phyloP scores from a whole-genome alignment of 2,888 invertebrate species.

The Cephus sareptanus region DNA sequence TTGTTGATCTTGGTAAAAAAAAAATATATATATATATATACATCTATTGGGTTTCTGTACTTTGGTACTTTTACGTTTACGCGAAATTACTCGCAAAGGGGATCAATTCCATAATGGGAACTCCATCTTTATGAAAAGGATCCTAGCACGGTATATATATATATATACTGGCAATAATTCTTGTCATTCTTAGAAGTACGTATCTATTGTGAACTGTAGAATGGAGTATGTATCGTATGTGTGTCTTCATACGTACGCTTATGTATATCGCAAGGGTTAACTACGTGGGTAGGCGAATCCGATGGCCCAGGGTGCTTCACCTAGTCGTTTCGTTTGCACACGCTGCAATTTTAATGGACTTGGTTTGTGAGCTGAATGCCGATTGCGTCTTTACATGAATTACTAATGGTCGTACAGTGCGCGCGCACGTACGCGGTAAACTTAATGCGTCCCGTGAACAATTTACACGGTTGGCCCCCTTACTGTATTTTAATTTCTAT shows the following conservation, averaged over 20 bases:
- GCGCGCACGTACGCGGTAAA: slow-evolving; percentile 6
- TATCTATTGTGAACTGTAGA: background rate
- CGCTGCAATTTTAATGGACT: slow-evolving; percentile 4
- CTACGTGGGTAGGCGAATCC: slow-evolving; percentile 13
- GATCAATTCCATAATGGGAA: background rate
- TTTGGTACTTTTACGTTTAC: too few relatives aligned
- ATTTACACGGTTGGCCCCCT: background rate
- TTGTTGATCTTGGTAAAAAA: background rate
- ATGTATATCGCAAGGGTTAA: background rate
- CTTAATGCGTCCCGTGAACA: background rate
- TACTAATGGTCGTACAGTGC: slow-evolving; percentile 20
- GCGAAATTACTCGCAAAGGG: background rate
- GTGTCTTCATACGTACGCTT: background rate
- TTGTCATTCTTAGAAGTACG: background rate
- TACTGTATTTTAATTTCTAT: background rate
- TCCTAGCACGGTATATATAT: background rate
- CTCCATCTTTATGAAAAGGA: background rate
- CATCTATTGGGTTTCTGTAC: background rate
- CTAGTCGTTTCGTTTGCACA: slow-evolving; percentile 9
- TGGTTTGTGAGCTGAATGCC: slow-evolving; percentile 9
- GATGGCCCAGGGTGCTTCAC: slow-evolving; percentile 9
- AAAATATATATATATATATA: background rate
- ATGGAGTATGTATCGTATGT: background rate
- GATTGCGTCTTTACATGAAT: slow-evolving; percentile 21
- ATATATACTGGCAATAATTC: background rate